Percentiles rank a stretch among this genome's conserved stretches.
Evolutionary conservation across 2,113 vertebrate genomes (phyloP).

Genomic region (Orycteropus afer): DNA sequence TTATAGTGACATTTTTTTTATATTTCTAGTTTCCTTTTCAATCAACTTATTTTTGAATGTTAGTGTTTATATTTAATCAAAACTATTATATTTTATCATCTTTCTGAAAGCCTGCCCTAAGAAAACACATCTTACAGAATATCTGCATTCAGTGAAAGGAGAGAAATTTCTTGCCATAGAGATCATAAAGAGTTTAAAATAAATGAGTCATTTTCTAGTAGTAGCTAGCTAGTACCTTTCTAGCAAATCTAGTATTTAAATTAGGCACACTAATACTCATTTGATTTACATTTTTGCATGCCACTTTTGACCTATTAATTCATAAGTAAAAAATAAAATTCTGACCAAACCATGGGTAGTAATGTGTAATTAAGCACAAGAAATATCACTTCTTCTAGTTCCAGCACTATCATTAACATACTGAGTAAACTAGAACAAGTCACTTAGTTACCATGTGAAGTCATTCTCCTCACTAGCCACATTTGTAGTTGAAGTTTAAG

Average conservation of each 20-base stretch:
- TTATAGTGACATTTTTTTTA: background rate
- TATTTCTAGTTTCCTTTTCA: background rate
- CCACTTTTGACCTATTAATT: background rate
- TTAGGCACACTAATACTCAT: background rate
- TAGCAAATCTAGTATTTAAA: background rate
- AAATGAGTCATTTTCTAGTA: background rate
- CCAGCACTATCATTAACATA: background rate
- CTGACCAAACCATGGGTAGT: background rate
- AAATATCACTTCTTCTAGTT: background rate
- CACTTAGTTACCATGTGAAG: background rate
- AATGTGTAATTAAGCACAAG: background rate
- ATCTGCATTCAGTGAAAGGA: background rate
- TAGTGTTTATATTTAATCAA: background rate
- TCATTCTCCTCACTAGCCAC: background rate
- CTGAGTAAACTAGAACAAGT: background rate
- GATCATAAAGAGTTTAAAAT: background rate
- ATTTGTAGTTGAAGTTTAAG: background rate
- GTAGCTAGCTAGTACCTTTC: background rate
- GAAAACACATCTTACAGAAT: background rate
- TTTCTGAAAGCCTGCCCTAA: background rate
- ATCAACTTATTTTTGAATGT: background rate
- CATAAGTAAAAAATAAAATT: background rate
- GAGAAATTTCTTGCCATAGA: background rate
- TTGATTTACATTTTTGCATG: background rate
- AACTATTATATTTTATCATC: background rate